A percentile compares a stretch with the other conserved stretches of the same genome.
These are phyloP conservation scores for Leptinotarsa undecemlineata DNA, from an alignment of 1,140 invertebrate species.

Conservation along the genomic window DNA sequence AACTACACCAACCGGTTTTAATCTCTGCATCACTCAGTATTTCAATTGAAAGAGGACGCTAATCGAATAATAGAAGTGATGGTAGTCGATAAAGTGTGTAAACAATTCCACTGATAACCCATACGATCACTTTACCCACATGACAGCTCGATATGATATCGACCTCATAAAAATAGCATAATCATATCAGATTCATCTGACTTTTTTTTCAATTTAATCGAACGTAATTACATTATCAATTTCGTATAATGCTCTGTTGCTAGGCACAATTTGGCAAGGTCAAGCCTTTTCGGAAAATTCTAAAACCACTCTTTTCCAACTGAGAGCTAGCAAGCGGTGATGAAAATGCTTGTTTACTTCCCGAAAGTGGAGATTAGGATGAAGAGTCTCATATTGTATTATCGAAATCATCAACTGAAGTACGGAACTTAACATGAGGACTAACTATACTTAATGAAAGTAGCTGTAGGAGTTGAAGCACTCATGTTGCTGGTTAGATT, in stretches of 20 bases:
- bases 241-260: neutral
- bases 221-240: slow-evolving; percentile 1
- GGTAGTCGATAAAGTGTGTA: slow-evolving; percentile 14
- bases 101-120: slow-evolving; percentile 22
- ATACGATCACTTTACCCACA: slow-evolving; percentile 4
- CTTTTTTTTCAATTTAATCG: neutral
- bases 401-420: slow-evolving; percentile 19
- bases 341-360: too few relatives aligned
- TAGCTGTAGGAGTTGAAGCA: slow-evolving; percentile 2
- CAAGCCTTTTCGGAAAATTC: neutral
- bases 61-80: neutral
- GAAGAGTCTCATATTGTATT: slow-evolving; percentile 4
- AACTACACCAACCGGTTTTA: too few relatives aligned
- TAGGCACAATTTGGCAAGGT: neutral
- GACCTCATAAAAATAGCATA: slow-evolving; percentile 13
- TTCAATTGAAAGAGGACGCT: too few relatives aligned
- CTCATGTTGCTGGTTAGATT: neutral
- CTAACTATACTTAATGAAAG: slow-evolving; percentile 7
- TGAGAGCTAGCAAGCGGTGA: neutral
- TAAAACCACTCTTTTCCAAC: neutral
- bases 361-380: slow-evolving; percentile 15
- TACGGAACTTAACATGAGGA: slow-evolving; percentile 15
- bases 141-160: slow-evolving; percentile 24
- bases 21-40: too few relatives aligned
- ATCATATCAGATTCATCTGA: slow-evolving; percentile 28